These are phyloP conservation scores for Gymnothorax reevesii DNA, from an alignment of 2,797 vertebrate species.

Conservation along the genomic window DNA sequence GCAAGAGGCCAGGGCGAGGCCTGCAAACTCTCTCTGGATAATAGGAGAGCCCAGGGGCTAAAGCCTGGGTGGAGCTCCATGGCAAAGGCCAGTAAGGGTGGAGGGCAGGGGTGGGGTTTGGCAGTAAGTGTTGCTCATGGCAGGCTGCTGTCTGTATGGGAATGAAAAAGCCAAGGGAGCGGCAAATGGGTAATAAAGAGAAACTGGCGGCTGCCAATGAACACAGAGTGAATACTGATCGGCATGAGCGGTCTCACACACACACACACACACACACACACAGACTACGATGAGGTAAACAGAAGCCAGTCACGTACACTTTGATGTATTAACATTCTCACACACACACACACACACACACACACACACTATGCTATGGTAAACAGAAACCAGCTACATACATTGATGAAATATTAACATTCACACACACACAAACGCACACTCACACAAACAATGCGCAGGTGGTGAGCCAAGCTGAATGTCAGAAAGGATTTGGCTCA, in stretches of 20 bases:
- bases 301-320: not conserved
- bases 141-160: not conserved
- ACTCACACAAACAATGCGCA: not conserved
- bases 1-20: not conserved
- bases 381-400: not conserved
- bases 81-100: not conserved
- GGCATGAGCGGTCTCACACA: not conserved
- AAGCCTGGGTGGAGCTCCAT: conserved; percentile 3
- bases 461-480: not conserved
- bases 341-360: not conserved
- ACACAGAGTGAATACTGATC: not conserved
- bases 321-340: not conserved
- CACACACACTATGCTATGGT: not conserved
- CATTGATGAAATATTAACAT: not conserved
- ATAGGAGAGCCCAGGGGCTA: not conserved
- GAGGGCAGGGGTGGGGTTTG: not conserved
- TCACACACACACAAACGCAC: not conserved
- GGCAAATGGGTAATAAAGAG: not conserved
- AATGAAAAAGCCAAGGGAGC: not conserved
- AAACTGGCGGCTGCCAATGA: not conserved
- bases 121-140: not conserved
- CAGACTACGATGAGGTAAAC: not conserved
- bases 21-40: not conserved
- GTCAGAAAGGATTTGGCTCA: not conserved
- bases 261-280: not conserved